These are phyloP conservation scores for Hemiprocne comata DNA, from an alignment of 2,113 vertebrate genomes.

Conservation along the genomic window DNA sequence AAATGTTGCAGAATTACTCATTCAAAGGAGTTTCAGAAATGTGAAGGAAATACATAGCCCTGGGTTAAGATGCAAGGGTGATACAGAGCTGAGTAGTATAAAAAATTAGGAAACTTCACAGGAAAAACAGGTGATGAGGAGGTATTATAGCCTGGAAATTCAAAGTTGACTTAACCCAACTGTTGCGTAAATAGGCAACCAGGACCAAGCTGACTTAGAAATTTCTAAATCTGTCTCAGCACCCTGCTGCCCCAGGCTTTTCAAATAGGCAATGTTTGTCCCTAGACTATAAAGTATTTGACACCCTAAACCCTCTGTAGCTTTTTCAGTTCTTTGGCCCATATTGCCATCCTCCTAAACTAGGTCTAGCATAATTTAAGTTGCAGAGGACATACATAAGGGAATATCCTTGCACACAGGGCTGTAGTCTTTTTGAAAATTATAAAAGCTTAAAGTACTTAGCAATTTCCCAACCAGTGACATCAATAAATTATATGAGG, in stretches of 20 bases:
- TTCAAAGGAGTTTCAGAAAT: neutral
- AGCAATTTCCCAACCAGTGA: slow-evolving; percentile 15
- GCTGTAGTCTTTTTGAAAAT: slow-evolving; percentile 1
- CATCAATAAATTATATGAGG: slow-evolving; percentile 58
- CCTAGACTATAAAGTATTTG: neutral
- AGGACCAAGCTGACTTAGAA: neutral
- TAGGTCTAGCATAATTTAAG: slow-evolving; percentile 33
- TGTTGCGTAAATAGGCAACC: neutral
- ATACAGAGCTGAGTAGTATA: neutral
- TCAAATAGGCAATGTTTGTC: neutral
- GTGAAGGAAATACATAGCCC: neutral
- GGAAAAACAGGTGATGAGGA: neutral
- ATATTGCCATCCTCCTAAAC: slow-evolving; percentile 23
- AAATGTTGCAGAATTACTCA: neutral
- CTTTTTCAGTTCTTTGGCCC: slow-evolving; percentile 8
- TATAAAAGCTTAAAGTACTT: slow-evolving; percentile 39
- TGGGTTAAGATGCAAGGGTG: neutral
- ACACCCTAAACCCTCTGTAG: neutral
- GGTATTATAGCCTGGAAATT: neutral
- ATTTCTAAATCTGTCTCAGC: neutral
- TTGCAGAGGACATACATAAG: neutral
- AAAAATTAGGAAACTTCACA: neutral
- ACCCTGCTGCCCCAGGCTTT: neutral
- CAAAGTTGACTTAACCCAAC: neutral
- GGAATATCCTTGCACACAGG: slow-evolving; percentile 23